phyloP scores from a whole-genome alignment of 2,888 invertebrate genomes.

The Protonemura montana region DNA sequence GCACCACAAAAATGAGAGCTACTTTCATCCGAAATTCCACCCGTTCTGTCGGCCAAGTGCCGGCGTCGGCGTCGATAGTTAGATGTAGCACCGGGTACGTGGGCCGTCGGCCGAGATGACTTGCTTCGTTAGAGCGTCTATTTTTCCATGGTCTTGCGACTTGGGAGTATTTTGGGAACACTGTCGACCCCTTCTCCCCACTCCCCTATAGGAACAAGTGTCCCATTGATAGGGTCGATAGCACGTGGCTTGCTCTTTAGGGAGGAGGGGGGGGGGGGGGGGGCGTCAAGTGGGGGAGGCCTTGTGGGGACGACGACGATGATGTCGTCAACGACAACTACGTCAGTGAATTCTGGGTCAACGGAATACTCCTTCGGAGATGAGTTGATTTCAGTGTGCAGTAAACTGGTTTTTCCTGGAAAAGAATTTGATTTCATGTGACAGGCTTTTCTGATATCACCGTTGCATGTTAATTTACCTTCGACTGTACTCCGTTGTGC shows the following conservation, averaged over 20 bases:
- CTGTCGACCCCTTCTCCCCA: conserved; percentile 42
- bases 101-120: neutral
- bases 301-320: neutral
- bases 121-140: neutral
- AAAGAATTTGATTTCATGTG: neutral
- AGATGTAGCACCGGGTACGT: neutral
- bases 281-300: conserved; percentile 15
- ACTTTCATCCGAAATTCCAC: neutral
- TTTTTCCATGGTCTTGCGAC: conserved; percentile 19
- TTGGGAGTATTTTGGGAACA: conserved; percentile 45
- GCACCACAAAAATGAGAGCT: neutral
- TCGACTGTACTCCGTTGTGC: too few relatives aligned
- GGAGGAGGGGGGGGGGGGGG: conserved; percentile 17
- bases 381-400: neutral
- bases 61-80: conserved; percentile 7
- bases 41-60: neutral
- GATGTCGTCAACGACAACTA: neutral
- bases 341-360: conserved; percentile 33
- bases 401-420: neutral
- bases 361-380: conserved; percentile 21
- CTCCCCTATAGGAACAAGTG: conserved; percentile 41
- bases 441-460: neutral
- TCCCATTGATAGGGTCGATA: conserved; percentile 44
- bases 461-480: neutral
- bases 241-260: conserved; percentile 32